phyloP scores from a whole-genome alignment of 30 jellyfish, hydroid and myxozoan species.

The Chironex yamaguchii region DNA sequence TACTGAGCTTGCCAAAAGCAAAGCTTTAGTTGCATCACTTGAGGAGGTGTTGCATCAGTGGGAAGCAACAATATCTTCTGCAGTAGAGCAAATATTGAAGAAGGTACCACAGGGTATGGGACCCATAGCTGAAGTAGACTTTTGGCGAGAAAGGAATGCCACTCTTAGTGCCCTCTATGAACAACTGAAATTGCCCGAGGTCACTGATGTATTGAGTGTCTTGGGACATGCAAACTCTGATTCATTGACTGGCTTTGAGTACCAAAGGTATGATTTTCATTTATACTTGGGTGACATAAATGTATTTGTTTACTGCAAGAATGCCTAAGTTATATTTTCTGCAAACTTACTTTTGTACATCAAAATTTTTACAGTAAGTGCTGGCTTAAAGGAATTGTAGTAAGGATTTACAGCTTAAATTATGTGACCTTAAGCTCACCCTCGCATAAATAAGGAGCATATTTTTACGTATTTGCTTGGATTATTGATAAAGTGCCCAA shows the following conservation, averaged over 20 bases:
- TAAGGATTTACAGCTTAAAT: too few species aligned
- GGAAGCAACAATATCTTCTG: slow-evolving; percentile 91
- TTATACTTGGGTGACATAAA: too few species aligned
- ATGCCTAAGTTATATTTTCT: not conserved
- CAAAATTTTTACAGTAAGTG: too few species aligned
- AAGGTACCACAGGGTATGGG: slow-evolving; percentile 90
- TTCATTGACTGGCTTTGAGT: slow-evolving; percentile 82
- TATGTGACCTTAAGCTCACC: too few species aligned
- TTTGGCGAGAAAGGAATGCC: slow-evolving; percentile 97
- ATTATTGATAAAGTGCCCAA: too few species aligned
- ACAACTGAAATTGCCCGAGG: slow-evolving; percentile 89
- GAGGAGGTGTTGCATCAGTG: slow-evolving; percentile 82
- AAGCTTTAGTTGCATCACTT: slow-evolving; percentile 59
- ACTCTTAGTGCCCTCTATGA: slow-evolving; percentile 93
- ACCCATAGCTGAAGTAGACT: slow-evolving; percentile 94
- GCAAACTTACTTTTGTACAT: not conserved
- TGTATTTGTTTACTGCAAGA: too few species aligned
- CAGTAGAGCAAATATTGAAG: slow-evolving; percentile 78
- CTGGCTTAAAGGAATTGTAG: too few species aligned
- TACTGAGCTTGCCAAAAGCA: slow-evolving; percentile 71
- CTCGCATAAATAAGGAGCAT: too few species aligned
- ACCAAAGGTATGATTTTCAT: slow-evolving; percentile 83
- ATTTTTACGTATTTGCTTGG: too few species aligned
- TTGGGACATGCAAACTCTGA: slow-evolving; percentile 87
- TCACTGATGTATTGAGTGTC: slow-evolving; percentile 66